Base-by-base conservation (phyloP, 2,113 vertebrate species). In the Phyllostomus hastatus region DNA sequence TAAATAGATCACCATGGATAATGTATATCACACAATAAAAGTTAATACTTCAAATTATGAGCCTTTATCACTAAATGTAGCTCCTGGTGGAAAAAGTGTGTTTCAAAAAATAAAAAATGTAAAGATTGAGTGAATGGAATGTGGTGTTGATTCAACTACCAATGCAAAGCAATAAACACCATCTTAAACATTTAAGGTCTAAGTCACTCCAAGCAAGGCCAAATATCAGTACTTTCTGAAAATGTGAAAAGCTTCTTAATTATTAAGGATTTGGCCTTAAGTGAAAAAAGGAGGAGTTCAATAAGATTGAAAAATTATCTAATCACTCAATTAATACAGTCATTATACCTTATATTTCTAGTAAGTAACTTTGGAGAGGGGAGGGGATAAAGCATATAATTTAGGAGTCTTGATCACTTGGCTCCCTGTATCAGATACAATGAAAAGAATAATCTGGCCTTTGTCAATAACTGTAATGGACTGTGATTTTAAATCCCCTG, bases 401-500 rank as follows among this genome's bases (percentile, higher is more conserved):
- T 80, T 90, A 97, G 64, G 54, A 76, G 66, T 94, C 70, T 78
- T 81, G 59, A 85, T 92, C 78, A 67, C 96, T 88, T 78, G 10
- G 22, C 80, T 92, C 38, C 86, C 94, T 80, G 66, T 11, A 38
- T 89, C 96, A 76, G 84, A 31, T 88, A 72, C 52, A 93, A 61
- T 50, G 64, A n/a, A 86, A 86, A 93, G 43, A 97, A 70, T 73
- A 95, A 97, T 88, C 95, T 96, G 79, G 90, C 5, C 72, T 84
- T 48, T 88, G 88, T 92, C 97, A 93, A 91, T 79, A 94, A 90
- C 94, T 84, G 85, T 96, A 96, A 98, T 82, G 94, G 96, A 84
- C 88, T 97, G 75, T 92, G 95, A 97, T 97, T 98, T 94, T 90
- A 96, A 97, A 87, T 79, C 43, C 88, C 96, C 14, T 0, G 2